These are phyloP conservation scores for Phodopus roborovskii DNA, from an alignment of 2,113 vertebrate species.

Conservation along the genomic window DNA sequence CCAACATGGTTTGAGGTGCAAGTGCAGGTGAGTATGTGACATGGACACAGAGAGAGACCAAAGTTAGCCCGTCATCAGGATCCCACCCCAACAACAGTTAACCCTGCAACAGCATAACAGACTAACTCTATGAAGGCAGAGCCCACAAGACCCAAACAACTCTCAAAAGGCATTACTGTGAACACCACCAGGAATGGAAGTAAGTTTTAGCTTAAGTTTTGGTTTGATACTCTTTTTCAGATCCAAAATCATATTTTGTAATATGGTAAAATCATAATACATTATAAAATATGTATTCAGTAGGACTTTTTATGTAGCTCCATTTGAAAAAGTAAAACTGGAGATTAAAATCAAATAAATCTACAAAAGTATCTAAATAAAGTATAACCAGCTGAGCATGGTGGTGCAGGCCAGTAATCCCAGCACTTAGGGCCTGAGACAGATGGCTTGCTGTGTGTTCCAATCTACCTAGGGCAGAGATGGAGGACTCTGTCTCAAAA, in stretches of 20 bases:
- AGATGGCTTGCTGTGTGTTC: neutral
- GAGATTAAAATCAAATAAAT: neutral
- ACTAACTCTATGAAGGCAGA: neutral
- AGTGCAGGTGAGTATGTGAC: neutral
- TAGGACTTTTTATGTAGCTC: neutral
- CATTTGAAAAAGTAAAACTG: neutral
- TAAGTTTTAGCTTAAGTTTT: neutral
- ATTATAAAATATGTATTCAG: constrained; percentile 22
- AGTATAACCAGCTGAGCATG: neutral
- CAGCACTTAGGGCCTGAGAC: neutral
- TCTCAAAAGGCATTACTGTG: neutral
- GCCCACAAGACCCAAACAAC: neutral
- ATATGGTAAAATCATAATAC: neutral
- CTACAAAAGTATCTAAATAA: neutral
- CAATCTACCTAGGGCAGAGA: neutral
- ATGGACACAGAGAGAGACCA: no score
- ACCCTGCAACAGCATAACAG: neutral
- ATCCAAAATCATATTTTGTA: constrained; percentile 7
- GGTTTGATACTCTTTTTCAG: neutral
- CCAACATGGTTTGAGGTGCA: neutral
- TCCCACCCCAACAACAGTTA: neutral
- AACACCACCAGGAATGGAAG: neutral
- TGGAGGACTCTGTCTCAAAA: neutral
- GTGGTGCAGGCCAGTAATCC: neutral
- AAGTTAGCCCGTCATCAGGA: neutral